phyloP scores from a whole-genome alignment of 2,113 vertebrate species.

The Ciconia stormi region DNA sequence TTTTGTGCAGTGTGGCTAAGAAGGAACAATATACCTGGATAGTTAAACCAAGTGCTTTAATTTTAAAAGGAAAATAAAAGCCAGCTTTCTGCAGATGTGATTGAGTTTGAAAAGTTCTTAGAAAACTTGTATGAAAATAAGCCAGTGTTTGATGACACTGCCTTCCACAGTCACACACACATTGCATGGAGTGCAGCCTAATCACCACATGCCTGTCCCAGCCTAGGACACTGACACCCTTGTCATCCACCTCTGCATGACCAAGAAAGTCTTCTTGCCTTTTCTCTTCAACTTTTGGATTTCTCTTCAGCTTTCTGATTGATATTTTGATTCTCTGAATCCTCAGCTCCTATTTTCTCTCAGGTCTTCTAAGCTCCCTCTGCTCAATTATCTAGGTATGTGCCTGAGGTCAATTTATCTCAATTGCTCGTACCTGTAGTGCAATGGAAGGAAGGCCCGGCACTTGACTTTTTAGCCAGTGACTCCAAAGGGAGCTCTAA shows the following conservation, averaged over 20 bases:
- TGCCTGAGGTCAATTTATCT: not conserved
- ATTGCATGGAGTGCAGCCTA: not conserved
- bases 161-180: not conserved
- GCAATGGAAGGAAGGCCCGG: not conserved
- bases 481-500: not conserved
- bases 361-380: not conserved
- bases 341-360: not conserved
- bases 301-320: not conserved
- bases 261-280: not conserved
- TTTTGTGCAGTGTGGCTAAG: not conserved
- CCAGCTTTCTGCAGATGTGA: not conserved
- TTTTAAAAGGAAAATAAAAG: not conserved
- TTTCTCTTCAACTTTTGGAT: not conserved
- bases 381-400: rapidly evolving
- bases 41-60: not conserved
- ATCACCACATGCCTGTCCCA: not conserved
- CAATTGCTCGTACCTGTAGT: rapidly evolving
- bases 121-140: not conserved
- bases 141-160: not conserved
- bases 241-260: not conserved
- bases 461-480: not conserved
- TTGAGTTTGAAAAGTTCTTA: not conserved
- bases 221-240: not conserved
- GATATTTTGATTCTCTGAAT: not conserved
- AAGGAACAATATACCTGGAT: not conserved